A percentile compares a stretch with the other conserved stretches of the same genome.
Evolutionary conservation across 1,140 invertebrate species (phyloP).

Genomic region (Proctacanthus coquilletti): DNA sequence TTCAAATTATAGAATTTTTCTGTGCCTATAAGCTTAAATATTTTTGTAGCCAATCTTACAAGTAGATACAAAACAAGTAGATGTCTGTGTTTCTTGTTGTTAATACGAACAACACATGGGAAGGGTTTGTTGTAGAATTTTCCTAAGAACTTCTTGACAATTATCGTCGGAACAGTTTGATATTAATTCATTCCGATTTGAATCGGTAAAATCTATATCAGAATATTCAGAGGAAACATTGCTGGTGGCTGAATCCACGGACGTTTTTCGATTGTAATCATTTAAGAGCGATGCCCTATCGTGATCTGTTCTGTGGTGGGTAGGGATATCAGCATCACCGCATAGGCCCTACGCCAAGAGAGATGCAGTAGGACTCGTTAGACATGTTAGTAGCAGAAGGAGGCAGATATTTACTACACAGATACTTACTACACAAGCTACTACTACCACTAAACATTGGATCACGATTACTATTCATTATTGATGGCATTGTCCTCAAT

Average conservation of each 20-base stretch:
- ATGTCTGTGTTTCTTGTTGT: too few relatives aligned
- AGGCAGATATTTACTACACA: constrained; percentile 5
- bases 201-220: constrained; percentile 3
- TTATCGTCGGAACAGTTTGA: constrained; percentile 2
- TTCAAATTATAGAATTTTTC: too few relatives aligned
- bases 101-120: constrained; percentile 50
- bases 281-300: constrained; percentile 31
- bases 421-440: background rate
- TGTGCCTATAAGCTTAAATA: too few relatives aligned
- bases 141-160: constrained; percentile 22
- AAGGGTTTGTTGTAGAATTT: constrained; percentile 36
- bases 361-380: constrained; percentile 50
- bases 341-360: constrained; percentile 90
- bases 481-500: too few relatives aligned
- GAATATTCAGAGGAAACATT: constrained; percentile 4
- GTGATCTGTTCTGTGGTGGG: constrained; percentile 16
- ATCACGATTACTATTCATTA: too few relatives aligned
- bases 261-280: constrained; percentile 28
- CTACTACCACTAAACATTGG: constrained; percentile 6
- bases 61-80: too few relatives aligned
- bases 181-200: background rate
- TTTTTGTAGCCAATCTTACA: too few relatives aligned
- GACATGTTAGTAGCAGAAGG: constrained; percentile 4
- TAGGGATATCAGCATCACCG: constrained; percentile 47
- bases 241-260: constrained; percentile 3